Percentiles rank a stretch among this genome's conserved stretches.
phyloP scores from a whole-genome alignment of 2,113 vertebrate genomes.

The Plecturocebus donacophilus region DNA sequence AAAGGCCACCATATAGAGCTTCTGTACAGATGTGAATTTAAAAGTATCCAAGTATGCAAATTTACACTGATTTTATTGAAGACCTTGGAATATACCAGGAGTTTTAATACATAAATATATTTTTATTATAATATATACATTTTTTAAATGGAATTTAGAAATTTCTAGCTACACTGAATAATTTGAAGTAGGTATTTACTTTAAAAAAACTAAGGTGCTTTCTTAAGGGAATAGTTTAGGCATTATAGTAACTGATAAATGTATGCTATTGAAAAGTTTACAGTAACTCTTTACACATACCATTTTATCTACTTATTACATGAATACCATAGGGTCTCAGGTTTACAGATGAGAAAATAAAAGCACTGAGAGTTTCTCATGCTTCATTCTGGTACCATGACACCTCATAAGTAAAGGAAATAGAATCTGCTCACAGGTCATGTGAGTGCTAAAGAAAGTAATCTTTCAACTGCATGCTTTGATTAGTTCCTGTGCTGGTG shows the following conservation, averaged over 20 bases:
- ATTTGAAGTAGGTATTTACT: conserved; percentile 12
- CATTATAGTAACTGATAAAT: conserved; percentile 2
- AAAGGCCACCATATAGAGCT: not conserved
- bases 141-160: conserved; percentile 24
- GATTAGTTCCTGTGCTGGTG: not conserved
- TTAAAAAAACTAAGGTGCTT: conserved; percentile 36
- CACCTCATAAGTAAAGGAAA: not conserved
- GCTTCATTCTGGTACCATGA: not conserved
- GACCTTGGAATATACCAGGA: not conserved
- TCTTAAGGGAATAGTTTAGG: conserved; percentile 4
- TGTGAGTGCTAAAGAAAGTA: not conserved
- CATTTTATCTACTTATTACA: not conserved
- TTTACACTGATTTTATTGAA: conserved; percentile 9
- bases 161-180: conserved; percentile 1
- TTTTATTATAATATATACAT: conserved; percentile 11
- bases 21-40: not conserved
- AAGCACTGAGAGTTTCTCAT: not conserved
- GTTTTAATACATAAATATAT: conserved; percentile 14
- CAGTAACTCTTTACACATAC: not conserved
- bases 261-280: not conserved
- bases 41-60: not conserved
- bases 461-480: not conserved
- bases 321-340: not conserved
- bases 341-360: conserved; percentile 44
- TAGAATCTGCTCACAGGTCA: not conserved